Conservation (phyloP, 2,888 invertebrate species). For the Cyclophora punctaria region DNA sequence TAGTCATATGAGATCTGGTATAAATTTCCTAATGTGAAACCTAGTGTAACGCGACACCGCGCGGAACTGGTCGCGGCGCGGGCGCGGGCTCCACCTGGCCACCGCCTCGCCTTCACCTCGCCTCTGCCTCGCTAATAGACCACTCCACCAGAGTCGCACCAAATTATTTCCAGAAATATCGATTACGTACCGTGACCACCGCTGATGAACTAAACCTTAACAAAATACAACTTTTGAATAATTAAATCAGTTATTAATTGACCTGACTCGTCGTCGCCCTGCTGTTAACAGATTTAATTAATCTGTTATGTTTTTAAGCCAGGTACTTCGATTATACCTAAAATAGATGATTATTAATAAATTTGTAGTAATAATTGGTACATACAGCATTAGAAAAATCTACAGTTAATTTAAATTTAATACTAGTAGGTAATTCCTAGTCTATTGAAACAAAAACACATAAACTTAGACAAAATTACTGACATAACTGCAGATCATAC, state of each 20-base stretch:
- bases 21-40: slow-evolving; percentile 74
- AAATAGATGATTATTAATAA: no score
- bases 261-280: slow-evolving; percentile 9
- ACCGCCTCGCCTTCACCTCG: slow-evolving; percentile 21
- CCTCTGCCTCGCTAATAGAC: slow-evolving; percentile 57
- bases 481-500: no score
- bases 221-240: slow-evolving; percentile 9
- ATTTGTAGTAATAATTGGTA: no score
- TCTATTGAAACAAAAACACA: no score
- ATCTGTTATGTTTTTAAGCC: slow-evolving; percentile 6
- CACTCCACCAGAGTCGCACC: slow-evolving; percentile 38
- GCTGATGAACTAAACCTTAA: slow-evolving; percentile 11
- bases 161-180: slow-evolving; percentile 44
- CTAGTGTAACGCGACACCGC: slow-evolving; percentile 64
- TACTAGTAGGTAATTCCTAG: no score
- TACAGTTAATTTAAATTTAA: no score
- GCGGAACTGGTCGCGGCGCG: slow-evolving; percentile 53
- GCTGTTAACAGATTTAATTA: slow-evolving; percentile 3
- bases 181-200: slow-evolving; percentile 25
- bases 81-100: slow-evolving; percentile 58
- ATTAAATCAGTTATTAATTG: slow-evolving; percentile 17
- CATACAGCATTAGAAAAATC: no score
- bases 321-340: no score
- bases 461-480: no score
- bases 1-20: slow-evolving; percentile 69